These are phyloP conservation scores for Sarcophilus harrisii DNA, from an alignment of 2,797 vertebrate genomes.

Conservation along the genomic window DNA sequence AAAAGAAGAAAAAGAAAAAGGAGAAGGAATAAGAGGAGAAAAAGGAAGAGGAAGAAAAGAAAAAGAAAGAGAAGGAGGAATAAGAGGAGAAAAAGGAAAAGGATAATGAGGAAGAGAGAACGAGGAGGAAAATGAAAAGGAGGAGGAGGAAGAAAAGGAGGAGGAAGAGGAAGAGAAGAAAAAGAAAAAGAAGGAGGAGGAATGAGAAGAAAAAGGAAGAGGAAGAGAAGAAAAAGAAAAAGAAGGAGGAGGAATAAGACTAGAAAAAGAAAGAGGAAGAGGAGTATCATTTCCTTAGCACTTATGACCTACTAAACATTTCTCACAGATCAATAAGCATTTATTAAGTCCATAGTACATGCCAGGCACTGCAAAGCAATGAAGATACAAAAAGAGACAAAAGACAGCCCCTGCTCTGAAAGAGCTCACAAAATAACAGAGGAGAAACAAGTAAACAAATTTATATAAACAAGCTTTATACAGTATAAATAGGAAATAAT, in stretches of 20 bases:
- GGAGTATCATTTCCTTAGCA: neutral
- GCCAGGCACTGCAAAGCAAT: neutral
- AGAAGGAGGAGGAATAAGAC: too few relatives aligned
- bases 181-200: too few relatives aligned
- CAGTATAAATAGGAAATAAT: neutral
- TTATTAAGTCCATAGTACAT: neutral
- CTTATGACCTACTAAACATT: neutral
- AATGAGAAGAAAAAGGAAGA: too few relatives aligned
- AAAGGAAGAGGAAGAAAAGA: too few relatives aligned
- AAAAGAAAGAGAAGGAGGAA: too few relatives aligned
- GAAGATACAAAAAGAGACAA: neutral
- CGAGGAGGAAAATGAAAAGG: too few relatives aligned
- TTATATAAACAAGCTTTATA: neutral
- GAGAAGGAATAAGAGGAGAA: too few relatives aligned
- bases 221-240: too few relatives aligned
- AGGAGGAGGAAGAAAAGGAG: fast-evolving
- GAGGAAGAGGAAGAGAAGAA: neutral
- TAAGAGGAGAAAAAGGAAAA: too few relatives aligned
- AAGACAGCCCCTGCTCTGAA: neutral
- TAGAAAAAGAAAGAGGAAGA: too few relatives aligned
- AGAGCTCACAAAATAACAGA: neutral
- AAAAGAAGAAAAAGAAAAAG: too few relatives aligned
- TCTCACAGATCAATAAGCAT: neutral
- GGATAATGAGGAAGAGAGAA: too few relatives aligned
- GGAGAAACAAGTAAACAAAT: neutral